These are phyloP conservation scores for Siniperca chuatsi DNA, from an alignment of 2,113 vertebrate genomes.

Conservation along the genomic window DNA sequence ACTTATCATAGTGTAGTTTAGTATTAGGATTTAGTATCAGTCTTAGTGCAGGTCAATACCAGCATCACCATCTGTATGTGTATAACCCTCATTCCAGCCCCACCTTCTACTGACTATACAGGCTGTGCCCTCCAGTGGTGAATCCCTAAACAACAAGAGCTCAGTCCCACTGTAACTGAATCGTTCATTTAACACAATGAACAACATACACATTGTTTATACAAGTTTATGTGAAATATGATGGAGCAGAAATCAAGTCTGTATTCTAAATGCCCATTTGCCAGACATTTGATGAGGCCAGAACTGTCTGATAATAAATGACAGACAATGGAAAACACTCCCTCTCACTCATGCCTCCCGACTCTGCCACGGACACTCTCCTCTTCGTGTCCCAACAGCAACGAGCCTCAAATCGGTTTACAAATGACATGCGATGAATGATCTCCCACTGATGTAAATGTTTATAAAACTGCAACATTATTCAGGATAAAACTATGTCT, in stretches of 20 bases:
- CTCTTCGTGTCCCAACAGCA: background rate
- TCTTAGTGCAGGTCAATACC: background rate
- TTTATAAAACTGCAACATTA: too few species aligned
- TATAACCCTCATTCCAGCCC: background rate
- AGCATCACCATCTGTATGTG: background rate
- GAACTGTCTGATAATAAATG: background rate
- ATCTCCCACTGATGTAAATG: background rate
- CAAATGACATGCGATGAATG: background rate
- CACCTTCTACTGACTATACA: background rate
- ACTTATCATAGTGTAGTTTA: background rate
- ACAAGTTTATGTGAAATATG: background rate
- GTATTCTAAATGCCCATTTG: background rate
- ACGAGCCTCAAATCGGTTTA: background rate
- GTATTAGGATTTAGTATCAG: background rate
- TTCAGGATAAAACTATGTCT: background rate
- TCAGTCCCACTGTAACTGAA: background rate
- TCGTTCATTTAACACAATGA: background rate
- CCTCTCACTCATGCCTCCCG: too few species aligned
- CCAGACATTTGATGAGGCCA: background rate
- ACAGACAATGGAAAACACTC: background rate
- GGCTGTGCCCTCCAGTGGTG: slow-evolving; percentile 34
- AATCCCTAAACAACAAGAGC: slow-evolving; percentile 4
- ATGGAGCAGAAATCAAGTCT: background rate
- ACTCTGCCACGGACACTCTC: too few species aligned
- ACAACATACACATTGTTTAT: background rate